These are phyloP conservation scores for Aphis gossypii DNA, from an alignment of 1,140 invertebrate genomes.

Conservation along the genomic window DNA sequence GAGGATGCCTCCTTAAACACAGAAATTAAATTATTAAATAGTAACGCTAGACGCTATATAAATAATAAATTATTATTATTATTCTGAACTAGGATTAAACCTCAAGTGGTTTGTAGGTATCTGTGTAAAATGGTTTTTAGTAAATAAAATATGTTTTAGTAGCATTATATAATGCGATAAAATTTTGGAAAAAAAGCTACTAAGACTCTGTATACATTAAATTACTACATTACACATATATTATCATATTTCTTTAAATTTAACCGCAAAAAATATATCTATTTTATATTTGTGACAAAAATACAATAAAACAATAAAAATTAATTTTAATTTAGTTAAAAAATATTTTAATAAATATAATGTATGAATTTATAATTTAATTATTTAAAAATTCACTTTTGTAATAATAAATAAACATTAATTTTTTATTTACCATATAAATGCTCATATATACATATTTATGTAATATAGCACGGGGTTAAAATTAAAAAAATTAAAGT, in stretches of 20 bases:
- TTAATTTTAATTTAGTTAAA: background rate
- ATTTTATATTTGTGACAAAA: background rate
- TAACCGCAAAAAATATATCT: background rate
- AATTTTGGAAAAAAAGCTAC: background rate
- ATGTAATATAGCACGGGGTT: background rate
- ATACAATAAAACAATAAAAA: background rate
- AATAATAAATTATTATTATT: too few relatives aligned
- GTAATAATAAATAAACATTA: background rate
- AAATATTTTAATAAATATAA: background rate
- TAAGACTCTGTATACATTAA: too few relatives aligned
- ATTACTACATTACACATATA: too few relatives aligned
- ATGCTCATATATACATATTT: background rate
- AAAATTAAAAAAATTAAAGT: background rate
- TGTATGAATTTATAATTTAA: background rate
- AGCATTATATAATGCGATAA: background rate
- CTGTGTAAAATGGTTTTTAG: background rate
- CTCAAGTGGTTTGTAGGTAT: background rate
- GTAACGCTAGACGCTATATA: too few relatives aligned
- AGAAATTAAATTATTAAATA: too few relatives aligned
- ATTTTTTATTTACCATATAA: background rate
- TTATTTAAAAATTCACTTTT: background rate
- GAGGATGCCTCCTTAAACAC: too few relatives aligned
- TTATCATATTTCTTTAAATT: background rate
- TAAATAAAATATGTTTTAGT: background rate
- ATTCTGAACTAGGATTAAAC: background rate